phyloP scores from a whole-genome alignment of 2,113 vertebrate species.

The Onychostoma macrolepis region DNA sequence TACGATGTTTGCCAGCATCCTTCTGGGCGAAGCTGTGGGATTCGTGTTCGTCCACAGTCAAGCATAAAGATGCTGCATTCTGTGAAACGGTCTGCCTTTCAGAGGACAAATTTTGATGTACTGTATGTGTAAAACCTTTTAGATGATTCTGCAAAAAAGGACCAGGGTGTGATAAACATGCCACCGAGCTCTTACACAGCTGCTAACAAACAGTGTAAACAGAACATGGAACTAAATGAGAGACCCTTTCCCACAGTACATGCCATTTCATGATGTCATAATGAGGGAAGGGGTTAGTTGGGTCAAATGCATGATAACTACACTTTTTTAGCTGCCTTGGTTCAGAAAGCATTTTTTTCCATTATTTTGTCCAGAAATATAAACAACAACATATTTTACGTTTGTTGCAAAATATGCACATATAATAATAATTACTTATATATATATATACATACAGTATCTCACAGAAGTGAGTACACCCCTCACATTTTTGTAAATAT shows the following conservation, averaged over 20 bases:
- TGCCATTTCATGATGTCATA: neutral
- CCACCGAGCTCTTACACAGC: neutral
- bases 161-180: neutral
- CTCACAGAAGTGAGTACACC: too few species aligned
- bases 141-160: slow-evolving; percentile 7
- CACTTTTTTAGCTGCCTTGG: neutral
- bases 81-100: neutral
- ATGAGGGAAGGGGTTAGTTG: neutral
- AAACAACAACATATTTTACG: neutral
- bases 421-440: too few species aligned
- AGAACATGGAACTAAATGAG: neutral
- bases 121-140: slow-evolving; percentile 3
- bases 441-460: too few species aligned
- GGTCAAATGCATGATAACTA: neutral
- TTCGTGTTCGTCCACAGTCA: slow-evolving; percentile 3
- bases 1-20: slow-evolving; percentile 33
- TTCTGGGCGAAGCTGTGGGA: neutral
- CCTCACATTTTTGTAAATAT: too few species aligned
- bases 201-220: neutral
- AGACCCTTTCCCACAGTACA: neutral
- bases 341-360: neutral
- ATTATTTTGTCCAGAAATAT: neutral
- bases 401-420: neutral
- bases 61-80: slow-evolving; percentile 35
- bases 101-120: neutral